Percentiles rank a stretch among this genome's conserved stretches.
These are phyloP conservation scores for Subanguina moxae DNA, from an alignment of 1,140 invertebrate species.

Conservation along the genomic window DNA sequence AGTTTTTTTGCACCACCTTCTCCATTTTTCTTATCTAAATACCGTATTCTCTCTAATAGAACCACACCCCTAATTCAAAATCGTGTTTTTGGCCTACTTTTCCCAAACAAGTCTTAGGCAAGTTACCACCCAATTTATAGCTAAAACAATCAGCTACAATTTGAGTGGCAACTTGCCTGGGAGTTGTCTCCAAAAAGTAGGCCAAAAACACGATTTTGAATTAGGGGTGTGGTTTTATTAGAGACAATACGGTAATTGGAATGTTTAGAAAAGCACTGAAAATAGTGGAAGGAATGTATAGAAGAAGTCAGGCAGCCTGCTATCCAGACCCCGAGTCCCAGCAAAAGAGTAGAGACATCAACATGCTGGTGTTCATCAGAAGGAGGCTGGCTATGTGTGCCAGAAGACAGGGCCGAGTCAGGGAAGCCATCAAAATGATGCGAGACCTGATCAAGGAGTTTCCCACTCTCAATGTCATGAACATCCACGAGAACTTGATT, in stretches of 20 bases:
- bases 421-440: conserved; percentile 94
- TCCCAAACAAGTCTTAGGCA: no score
- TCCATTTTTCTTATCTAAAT: conserved; percentile 70
- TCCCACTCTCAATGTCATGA: conserved; percentile 86
- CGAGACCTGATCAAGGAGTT: conserved; percentile 94
- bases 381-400: conserved; percentile 88
- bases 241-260: not conserved
- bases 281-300: conserved; percentile 79
- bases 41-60: no score
- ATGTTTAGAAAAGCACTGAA: conserved; percentile 77
- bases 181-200: no score
- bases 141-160: no score
- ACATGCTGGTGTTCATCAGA: conserved; percentile 91
- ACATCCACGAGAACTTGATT: conserved; percentile 95
- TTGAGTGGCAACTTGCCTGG: no score
- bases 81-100: no score
- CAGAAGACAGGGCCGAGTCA: conserved; percentile 81
- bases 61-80: no score
- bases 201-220: no score
- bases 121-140: no score
- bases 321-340: conserved; percentile 76
- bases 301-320: conserved; percentile 73
- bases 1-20: no score
- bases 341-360: conserved; percentile 76
- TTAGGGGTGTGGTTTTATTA: no score